Base-by-base conservation (phyloP, 2,888 invertebrate species). In the Mesochorus sp. region DNA sequence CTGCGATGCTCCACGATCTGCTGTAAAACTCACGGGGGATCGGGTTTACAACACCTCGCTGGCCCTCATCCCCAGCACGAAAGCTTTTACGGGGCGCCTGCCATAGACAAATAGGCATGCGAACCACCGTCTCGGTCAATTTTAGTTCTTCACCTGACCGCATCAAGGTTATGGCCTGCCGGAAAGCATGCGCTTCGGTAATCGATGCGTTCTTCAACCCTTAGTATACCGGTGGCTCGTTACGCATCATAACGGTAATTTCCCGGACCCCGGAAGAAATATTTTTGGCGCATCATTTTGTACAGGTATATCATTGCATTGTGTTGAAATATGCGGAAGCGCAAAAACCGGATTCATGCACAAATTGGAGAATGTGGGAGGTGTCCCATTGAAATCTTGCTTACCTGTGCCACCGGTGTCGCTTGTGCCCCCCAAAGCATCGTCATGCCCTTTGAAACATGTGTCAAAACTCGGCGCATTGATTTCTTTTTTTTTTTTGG, bases 1-100 rank as follows among this genome's bases (percentile, higher is more conserved):
- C 79, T 81, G 77, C 82, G 70, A 81, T 77, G 79, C 83, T 82
- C 82, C 83, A 83, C n/a, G n/a, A 87, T 86, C 82, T 80, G 68
- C 80, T 80, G 75, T 80, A 66, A 80, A 79, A 79, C 68, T 19
- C 24, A 31, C 51, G 57, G 51, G 21, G 61, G 81, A 82, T 83
- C 81, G 78, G 76, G 81, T 85, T 83, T 83, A 83, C 81, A 66
- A 71, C 81, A 55, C 31, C 39, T 59, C 17, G n/a, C n/a, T n/a
- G n/a, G n/a, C n/a, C n/a, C n/a, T n/a, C n/a, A n/a, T n/a, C n/a
- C n/a, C n/a, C n/a, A 42, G 39, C 47, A 47, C 49, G n/a, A 17
- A 5, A 24, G 28, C 19, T 64, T 59, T 73, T 57, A 62, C 31
- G 67, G 55, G 72, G 68, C 78, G 74, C 81, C 81, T 77, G 39